phyloP scores from a whole-genome alignment of 2,888 invertebrate genomes.

The Leucophora obtusa region DNA sequence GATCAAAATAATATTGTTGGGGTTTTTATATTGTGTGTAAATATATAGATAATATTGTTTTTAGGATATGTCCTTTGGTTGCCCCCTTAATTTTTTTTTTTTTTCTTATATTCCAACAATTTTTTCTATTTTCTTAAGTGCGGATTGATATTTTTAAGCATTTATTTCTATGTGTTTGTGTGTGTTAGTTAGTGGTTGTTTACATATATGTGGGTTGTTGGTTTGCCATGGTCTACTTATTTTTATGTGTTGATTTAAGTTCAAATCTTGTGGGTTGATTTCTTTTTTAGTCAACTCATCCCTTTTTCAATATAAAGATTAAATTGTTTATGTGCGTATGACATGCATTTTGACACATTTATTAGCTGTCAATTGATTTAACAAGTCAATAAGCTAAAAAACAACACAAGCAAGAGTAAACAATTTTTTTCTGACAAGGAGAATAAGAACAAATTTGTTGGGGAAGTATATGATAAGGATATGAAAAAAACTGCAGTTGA shows the following conservation, averaged over 20 bases:
- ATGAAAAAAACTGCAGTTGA: too few species aligned
- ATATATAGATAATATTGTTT: conserved; percentile 48
- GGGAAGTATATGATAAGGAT: too few species aligned
- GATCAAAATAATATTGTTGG: conserved; percentile 43
- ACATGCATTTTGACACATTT: conserved; percentile 71
- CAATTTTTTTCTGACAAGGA: background rate
- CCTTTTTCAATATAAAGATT: conserved; percentile 15
- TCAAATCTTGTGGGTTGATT: conserved; percentile 41
- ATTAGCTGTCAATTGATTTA: conserved; percentile 74
- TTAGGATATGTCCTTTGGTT: conserved; percentile 6
- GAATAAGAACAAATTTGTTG: background rate
- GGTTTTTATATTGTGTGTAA: conserved; percentile 47
- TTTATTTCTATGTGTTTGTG: conserved; percentile 18
- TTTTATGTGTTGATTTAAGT: conserved; percentile 32
- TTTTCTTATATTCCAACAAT: background rate
- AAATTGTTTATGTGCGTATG: conserved; percentile 55
- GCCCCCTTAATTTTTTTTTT: conserved; percentile 2
- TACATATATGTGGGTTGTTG: conserved; percentile 22
- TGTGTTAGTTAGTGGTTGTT: conserved; percentile 9
- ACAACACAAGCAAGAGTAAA: background rate
- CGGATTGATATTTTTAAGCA: conserved; percentile 47
- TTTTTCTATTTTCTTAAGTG: conserved; percentile 47
- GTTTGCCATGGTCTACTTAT: conserved; percentile 1
- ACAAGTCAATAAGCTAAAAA: conserved; percentile 62
- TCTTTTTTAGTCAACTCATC: conserved; percentile 15